These are phyloP conservation scores for Drosophila lacicola DNA, from an alignment of 2,888 invertebrate species.

Conservation along the genomic window DNA sequence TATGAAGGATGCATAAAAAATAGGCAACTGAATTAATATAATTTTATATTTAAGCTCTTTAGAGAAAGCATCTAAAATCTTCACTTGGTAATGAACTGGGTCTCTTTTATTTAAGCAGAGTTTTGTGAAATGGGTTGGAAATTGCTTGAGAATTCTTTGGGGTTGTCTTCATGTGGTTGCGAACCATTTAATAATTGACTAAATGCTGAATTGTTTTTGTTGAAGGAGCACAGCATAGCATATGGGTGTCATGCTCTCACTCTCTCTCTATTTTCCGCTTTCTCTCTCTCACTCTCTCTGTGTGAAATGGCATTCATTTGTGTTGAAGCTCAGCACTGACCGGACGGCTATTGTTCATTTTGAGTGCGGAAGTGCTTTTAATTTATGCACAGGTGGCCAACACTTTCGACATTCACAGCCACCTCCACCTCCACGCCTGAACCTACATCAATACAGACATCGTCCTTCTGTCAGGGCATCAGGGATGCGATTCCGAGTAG, in stretches of 20 bases:
- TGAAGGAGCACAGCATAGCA: constrained; percentile 9
- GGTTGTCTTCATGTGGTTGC: neutral
- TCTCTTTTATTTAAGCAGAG: neutral
- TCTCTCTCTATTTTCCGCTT: neutral
- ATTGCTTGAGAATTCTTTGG: constrained; percentile 18
- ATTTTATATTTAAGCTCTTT: no score
- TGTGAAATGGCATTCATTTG: constrained; percentile 47
- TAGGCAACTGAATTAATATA: no score
- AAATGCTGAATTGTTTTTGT: constrained; percentile 32
- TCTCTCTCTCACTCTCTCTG: neutral
- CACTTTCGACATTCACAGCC: constrained; percentile 43
- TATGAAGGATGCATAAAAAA: no score
- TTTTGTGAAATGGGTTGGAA: constrained; percentile 12
- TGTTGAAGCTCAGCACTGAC: constrained; percentile 20
- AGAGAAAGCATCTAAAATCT: constrained; percentile 3
- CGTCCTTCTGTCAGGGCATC: constrained; percentile 8
- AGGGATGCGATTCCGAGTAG: constrained; percentile 1
- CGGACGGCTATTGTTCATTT: constrained; percentile 57
- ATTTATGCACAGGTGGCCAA: constrained; percentile 67
- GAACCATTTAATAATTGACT: constrained; percentile 37
- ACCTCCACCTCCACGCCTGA: neutral
- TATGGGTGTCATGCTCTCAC: neutral
- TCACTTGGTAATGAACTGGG: constrained; percentile 6
- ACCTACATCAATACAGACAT: constrained; percentile 13
- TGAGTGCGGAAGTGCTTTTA: constrained; percentile 61